Conservation (phyloP, 2,113 vertebrate genomes). For the Anolis carolinensis region DNA sequence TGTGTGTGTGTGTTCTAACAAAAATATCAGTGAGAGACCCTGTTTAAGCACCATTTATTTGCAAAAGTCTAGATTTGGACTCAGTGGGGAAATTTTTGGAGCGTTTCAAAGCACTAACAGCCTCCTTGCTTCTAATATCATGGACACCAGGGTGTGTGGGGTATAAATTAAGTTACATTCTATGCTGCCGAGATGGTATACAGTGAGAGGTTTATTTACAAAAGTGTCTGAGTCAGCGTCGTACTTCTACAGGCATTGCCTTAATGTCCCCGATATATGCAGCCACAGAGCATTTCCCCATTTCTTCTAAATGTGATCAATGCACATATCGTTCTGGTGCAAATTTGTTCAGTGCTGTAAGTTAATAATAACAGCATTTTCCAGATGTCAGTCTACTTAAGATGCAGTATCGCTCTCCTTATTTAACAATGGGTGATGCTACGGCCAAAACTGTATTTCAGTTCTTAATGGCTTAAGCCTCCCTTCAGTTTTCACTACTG, state of each 20-base stretch:
- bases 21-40: constrained; percentile 45
- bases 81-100: constrained; percentile 36
- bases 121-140: constrained; percentile 47
- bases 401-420: constrained; percentile 48
- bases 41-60: constrained; percentile 39
- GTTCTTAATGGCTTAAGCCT: constrained; percentile 39
- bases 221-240: constrained; percentile 53
- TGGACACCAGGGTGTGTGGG: constrained; percentile 42
- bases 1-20: constrained; percentile 29
- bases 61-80: constrained; percentile 13
- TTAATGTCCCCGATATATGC: constrained; percentile 36
- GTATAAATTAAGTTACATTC: constrained; percentile 50
- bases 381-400: constrained; percentile 63
- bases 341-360: constrained; percentile 60
- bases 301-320: constrained; percentile 69
- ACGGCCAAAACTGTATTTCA: constrained; percentile 40
- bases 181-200: background rate
- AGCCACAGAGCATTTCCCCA: constrained; percentile 42
- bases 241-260: constrained; percentile 47
- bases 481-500: constrained; percentile 11
- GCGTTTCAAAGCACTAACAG: constrained; percentile 22
- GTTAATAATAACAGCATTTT: constrained; percentile 65
- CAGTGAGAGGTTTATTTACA: constrained; percentile 57
- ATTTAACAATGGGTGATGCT: constrained; percentile 44
- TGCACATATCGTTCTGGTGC: constrained; percentile 56